Conservation (phyloP, 2,888 invertebrate species). For the Phengaris alcon region DNA sequence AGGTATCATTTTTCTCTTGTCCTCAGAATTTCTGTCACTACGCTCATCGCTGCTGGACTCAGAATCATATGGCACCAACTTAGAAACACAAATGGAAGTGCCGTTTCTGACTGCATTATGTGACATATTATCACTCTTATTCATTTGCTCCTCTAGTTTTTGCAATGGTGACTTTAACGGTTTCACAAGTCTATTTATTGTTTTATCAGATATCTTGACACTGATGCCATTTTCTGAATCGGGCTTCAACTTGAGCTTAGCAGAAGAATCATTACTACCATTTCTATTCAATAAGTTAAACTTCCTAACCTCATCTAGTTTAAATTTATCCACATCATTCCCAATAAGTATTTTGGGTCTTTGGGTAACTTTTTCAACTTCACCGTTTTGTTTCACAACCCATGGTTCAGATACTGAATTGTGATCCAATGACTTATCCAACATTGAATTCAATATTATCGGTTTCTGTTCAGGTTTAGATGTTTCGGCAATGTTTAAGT, state of each 20-base stretch:
- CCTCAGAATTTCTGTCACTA: conserved; percentile 41
- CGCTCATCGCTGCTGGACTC: conserved; percentile 77
- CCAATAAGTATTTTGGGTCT: conserved; percentile 58
- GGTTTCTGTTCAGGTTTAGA: conserved; percentile 61
- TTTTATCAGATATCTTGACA: conserved; percentile 52
- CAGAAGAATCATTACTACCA: conserved; percentile 51
- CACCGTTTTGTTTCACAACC: conserved; percentile 73
- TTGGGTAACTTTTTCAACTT: conserved; percentile 64
- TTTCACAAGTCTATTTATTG: conserved; percentile 57
- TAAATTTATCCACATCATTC: conserved; percentile 53
- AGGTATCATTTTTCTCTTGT: conserved; percentile 40
- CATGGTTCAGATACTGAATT: conserved; percentile 63
- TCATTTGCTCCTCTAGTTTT: conserved; percentile 72
- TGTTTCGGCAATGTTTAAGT: conserved; percentile 54
- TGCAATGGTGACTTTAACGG: conserved; percentile 65
- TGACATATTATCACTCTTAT: conserved; percentile 52
- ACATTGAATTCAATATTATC: conserved; percentile 67
- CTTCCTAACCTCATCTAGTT: conserved; percentile 62
- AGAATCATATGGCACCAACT: conserved; percentile 80
- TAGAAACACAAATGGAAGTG: conserved; percentile 47
- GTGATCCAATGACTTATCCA: conserved; percentile 57
- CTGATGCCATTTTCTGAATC: conserved; percentile 54
- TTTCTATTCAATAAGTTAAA: conserved; percentile 61
- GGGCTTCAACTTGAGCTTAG: conserved; percentile 57
- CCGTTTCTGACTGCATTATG: conserved; percentile 54